phyloP scores from a whole-genome alignment of 1,140 invertebrate genomes.

The Marisa cornuarietis region DNA sequence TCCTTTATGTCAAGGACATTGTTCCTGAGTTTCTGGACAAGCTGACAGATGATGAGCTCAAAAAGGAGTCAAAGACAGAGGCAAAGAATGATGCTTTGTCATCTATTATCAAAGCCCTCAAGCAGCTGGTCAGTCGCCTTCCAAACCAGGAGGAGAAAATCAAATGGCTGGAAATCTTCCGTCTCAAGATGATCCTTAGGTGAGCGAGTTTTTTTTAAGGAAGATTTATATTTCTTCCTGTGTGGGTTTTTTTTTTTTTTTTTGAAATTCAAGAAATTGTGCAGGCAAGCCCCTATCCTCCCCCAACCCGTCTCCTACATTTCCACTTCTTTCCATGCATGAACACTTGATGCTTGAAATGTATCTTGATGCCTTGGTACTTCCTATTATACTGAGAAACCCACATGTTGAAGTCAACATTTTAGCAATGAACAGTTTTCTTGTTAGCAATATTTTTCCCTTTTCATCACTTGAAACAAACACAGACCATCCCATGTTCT shows the following conservation, averaged over 20 bases:
- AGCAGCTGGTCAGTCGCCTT: slow-evolving; percentile 83
- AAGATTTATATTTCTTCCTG: background rate
- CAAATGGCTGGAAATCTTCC: slow-evolving; percentile 91
- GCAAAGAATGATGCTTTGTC: slow-evolving; percentile 79
- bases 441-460: no score
- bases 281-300: no score
- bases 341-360: no score
- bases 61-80: slow-evolving; percentile 87
- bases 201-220: slow-evolving; percentile 41
- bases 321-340: no score
- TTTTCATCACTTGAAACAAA: no score
- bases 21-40: slow-evolving; percentile 91
- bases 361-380: no score
- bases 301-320: no score
- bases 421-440: no score
- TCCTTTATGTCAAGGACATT: slow-evolving; percentile 76
- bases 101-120: slow-evolving; percentile 74
- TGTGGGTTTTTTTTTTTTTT: background rate
- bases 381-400: no score
- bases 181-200: slow-evolving; percentile 93
- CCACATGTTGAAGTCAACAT: no score
- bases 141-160: slow-evolving; percentile 85
- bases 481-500: no score
- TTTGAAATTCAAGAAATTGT: no score
- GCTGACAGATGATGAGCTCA: slow-evolving; percentile 96